Conservation (phyloP, 2,888 invertebrate species). For the Dasysyrphus tricinctus region DNA sequence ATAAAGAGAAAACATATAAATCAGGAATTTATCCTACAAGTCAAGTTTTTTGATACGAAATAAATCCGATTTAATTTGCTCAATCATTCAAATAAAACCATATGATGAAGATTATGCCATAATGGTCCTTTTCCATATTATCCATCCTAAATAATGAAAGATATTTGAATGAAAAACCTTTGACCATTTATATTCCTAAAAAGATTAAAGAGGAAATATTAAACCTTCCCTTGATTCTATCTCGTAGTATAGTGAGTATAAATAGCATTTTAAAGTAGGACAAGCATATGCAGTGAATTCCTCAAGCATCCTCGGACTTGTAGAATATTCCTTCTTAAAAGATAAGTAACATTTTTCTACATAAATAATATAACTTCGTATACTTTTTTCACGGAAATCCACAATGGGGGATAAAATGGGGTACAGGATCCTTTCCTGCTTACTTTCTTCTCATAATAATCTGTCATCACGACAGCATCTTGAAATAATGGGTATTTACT, state of each 20-base stretch:
- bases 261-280: conserved; percentile 30
- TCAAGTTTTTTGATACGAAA: not conserved
- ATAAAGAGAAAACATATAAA: not conserved
- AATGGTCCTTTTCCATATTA: conserved; percentile 2
- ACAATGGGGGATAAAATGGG: not conserved
- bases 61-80: conserved; percentile 9
- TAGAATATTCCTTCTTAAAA: not conserved
- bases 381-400: not conserved
- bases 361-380: not conserved
- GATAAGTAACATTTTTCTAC: not conserved
- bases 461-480: conserved; percentile 1
- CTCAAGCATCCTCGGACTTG: not conserved
- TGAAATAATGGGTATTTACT: conserved; percentile 14
- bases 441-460: not conserved
- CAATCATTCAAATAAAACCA: conserved; percentile 22
- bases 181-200: conserved; percentile 9
- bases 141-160: conserved; percentile 13
- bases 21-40: not conserved
- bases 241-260: not conserved
- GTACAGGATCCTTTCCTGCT: not conserved
- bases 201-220: conserved; percentile 10
- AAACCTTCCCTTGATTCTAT: not conserved
- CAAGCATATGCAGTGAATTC: conserved; percentile 1
- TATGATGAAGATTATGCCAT: not conserved
- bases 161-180: conserved; percentile 17